A percentile compares a stretch with the other conserved stretches of the same genome.
phyloP scores from a whole-genome alignment of 2,797 vertebrate genomes.

The Melopsittacus undulatus region DNA sequence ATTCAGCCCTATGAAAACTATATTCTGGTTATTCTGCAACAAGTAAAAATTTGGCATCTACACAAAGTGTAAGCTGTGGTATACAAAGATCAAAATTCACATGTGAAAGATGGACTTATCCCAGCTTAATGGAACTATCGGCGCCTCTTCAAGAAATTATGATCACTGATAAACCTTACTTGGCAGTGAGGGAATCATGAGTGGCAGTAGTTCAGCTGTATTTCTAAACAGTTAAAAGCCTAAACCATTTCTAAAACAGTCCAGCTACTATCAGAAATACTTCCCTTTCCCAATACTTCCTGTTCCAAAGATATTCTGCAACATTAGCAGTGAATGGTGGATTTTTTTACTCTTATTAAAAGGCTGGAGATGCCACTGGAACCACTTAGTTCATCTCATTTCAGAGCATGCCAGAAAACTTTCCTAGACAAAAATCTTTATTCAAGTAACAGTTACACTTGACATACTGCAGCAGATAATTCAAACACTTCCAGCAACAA shows the following conservation, averaged over 20 bases:
- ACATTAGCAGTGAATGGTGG: not conserved
- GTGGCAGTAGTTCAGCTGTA: not conserved
- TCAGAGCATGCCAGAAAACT: not conserved
- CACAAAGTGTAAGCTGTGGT: not conserved
- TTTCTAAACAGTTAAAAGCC: not conserved
- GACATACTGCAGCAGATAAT: not conserved
- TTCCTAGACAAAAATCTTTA: conserved; percentile 36
- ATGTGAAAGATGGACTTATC: not conserved
- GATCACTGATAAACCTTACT: not conserved
- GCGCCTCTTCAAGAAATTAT: not conserved
- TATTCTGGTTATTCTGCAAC: not conserved
- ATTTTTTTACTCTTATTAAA: not conserved
- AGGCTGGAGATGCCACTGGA: not conserved
- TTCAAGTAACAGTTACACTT: conserved; percentile 27
- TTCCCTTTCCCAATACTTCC: not conserved
- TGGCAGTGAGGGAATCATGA: not conserved
- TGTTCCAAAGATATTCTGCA: not conserved
- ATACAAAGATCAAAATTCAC: not conserved
- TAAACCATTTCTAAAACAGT: not conserved
- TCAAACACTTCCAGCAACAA: not conserved
- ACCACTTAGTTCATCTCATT: not conserved
- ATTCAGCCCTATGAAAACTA: not conserved
- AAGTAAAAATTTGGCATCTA: not conserved
- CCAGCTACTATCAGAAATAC: not conserved
- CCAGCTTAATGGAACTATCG: not conserved